phyloP scores from a whole-genome alignment of 2,888 invertebrate genomes.

The Caenorhabditis japonica region DNA sequence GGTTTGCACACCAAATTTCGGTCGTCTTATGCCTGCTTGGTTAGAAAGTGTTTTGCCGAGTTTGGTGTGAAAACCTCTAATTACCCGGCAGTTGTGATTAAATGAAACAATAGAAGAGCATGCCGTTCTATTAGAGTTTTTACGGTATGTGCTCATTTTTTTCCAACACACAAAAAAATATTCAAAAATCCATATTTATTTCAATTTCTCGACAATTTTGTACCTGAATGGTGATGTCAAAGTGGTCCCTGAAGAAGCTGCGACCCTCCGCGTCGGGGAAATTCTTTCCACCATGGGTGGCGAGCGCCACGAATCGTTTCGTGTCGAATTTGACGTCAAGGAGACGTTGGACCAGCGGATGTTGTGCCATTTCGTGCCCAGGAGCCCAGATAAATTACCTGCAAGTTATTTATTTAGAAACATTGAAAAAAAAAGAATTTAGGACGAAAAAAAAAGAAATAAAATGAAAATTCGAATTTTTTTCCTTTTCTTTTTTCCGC shows the following conservation, averaged over 20 bases:
- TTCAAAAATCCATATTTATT: background rate
- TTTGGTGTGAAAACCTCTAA: too few species aligned
- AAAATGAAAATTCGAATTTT: background rate
- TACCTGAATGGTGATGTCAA: conserved; percentile 73
- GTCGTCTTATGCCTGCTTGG: too few species aligned
- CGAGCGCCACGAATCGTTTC: conserved; percentile 52
- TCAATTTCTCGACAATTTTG: background rate
- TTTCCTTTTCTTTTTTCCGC: background rate
- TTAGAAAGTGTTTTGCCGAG: too few species aligned
- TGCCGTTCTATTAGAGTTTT: too few species aligned
- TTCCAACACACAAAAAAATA: too few species aligned
- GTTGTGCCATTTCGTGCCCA: conserved; percentile 36
- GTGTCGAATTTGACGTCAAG: conserved; percentile 61
- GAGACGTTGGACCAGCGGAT: conserved; percentile 53
- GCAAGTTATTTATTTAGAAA: conserved; percentile 2
- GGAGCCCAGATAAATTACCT: conserved; percentile 43
- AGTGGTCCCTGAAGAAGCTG: conserved; percentile 68
- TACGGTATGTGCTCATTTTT: background rate
- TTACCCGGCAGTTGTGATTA: too few species aligned
- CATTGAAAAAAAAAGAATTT: conserved; percentile 6
- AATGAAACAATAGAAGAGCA: too few species aligned
- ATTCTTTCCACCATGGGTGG: conserved; percentile 59
- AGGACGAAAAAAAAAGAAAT: conserved; percentile 9
- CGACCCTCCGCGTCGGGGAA: conserved; percentile 63
- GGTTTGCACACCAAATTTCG: too few species aligned